Conservation (phyloP, 2,797 vertebrate species). For the Taeniopygia guttata region DNA sequence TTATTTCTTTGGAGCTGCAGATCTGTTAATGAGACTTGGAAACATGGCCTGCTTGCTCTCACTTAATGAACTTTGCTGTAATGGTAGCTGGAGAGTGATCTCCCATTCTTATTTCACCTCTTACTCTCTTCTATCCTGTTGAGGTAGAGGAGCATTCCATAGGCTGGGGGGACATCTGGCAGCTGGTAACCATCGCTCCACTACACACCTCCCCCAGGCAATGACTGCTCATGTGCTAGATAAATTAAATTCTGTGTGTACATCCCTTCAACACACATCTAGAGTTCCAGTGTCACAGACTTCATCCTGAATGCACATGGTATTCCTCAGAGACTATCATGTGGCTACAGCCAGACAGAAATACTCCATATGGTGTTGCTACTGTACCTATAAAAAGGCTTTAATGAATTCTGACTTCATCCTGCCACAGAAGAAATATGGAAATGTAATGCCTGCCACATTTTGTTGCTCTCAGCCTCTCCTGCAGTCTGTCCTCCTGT, state of each 20-base stretch:
- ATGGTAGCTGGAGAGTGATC: neutral
- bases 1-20: neutral
- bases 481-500: neutral
- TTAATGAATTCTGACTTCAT: conserved; percentile 60
- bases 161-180: neutral
- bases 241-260: neutral
- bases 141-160: neutral
- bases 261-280: neutral
- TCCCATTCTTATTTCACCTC: neutral
- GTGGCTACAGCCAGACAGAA: conserved; percentile 9
- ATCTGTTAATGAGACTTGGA: neutral
- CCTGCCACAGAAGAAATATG: neutral
- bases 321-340: neutral
- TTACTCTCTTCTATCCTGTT: neutral
- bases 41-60: neutral
- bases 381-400: conserved; percentile 44
- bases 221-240: neutral
- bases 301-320: neutral
- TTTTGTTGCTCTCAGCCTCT: conserved; percentile 16
- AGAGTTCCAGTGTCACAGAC: neutral
- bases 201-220: neutral
- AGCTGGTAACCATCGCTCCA: neutral
- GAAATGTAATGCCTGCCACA: conserved; percentile 31
- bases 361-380: conserved; percentile 51
- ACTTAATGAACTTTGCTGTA: neutral